A percentile compares a stretch with the other conserved stretches of the same genome.
Conservation (phyloP, 2,797 vertebrate genomes). For the Prionace glauca region DNA sequence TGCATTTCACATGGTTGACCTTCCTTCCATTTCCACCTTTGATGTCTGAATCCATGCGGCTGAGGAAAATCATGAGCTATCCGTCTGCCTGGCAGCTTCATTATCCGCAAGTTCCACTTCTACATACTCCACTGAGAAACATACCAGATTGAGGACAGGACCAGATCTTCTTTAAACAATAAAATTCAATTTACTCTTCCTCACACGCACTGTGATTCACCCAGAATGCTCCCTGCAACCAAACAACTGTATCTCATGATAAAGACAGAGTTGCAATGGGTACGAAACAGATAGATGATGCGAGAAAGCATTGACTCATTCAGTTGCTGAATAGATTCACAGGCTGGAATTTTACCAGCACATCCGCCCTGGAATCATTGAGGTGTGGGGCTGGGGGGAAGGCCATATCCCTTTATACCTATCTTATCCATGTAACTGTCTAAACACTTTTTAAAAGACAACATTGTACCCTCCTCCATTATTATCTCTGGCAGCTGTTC, state of each 20-base stretch:
- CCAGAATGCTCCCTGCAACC: neutral
- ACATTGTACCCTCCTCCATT: too few species aligned
- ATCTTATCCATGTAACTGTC: too few species aligned
- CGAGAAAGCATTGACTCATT: neutral
- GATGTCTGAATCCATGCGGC: neutral
- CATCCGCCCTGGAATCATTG: too few species aligned
- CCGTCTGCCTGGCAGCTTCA: neutral
- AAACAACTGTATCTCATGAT: neutral
- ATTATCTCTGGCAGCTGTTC: too few species aligned
- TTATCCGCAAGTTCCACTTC: neutral
- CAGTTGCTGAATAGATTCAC: neutral
- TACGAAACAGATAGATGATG: neutral
- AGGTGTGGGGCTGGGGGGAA: too few species aligned
- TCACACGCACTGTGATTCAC: neutral
- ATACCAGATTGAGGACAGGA: neutral
- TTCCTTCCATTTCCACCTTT: neutral
- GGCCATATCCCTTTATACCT: too few species aligned
- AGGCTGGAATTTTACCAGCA: too few species aligned
- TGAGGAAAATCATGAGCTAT: neutral
- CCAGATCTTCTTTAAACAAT: neutral
- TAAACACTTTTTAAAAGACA: too few species aligned
- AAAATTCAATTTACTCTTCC: neutral
- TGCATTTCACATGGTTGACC: neutral
- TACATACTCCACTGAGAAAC: neutral
- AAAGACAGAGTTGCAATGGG: neutral